Evolutionary conservation across 2,797 vertebrate species (phyloP), one percentile per base, ranked within the genome.

Genomic region (Sebastes glaucus): DNA sequence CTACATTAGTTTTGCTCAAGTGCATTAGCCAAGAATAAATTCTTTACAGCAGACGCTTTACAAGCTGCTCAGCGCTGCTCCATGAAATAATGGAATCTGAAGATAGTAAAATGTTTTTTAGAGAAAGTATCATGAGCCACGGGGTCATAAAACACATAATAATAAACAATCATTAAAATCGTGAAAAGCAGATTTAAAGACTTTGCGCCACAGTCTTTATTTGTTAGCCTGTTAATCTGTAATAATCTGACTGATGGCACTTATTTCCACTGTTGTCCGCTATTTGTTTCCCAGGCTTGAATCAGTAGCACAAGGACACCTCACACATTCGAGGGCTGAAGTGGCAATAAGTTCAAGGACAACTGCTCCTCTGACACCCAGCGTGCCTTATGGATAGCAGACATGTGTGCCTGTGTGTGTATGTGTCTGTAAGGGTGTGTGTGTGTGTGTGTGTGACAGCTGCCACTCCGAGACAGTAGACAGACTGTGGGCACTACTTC

Each of bases 331-430:
- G 61, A 76, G 62, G 80, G 57, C 76, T 79, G 70, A 23, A 83
- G 79, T 8, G 0, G 67, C 80, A 73, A 25, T 52, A 82, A 86
- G 81, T 71, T n/a, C 69, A 82, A 85, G 73, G 89, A 89, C 83
- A 89, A 91, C 85, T 86, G 90, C 83, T 82, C 68, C 79, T 70
- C 68, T 80, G 56, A 91, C 87, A 90, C 70, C 56, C 55, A 74
- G 3, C 22, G 84, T 77, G 83, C 57, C 7, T 16, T 38, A 56
- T 73, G 57, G 55, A 74, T 74, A 84, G 81, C 70, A 87, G 72
- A 64, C 61, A 38, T 63, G 68, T 38, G 59, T 38, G 57, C 59
- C 38, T 80, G 61, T 57, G 64, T 67, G 72, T 59, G 35, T 33
- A 4, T 80, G 61, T 57, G 64, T 67, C 69, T 57, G 32, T 38